Conservation (phyloP, 2,113 vertebrate genomes). For the Dasyprocta punctata region DNA sequence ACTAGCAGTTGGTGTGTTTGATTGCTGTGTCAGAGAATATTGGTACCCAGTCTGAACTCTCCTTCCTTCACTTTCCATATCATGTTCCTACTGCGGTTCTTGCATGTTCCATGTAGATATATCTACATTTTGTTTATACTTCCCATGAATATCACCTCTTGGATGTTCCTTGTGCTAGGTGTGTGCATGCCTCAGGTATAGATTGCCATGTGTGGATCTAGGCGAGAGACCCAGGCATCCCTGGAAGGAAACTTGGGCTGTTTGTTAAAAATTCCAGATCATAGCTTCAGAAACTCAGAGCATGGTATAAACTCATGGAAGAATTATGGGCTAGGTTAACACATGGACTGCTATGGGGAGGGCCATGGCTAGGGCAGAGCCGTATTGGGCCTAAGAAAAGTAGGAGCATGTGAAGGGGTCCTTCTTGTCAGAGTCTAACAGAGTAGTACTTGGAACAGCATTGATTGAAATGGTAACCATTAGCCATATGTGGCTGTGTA, state of each 20-base stretch:
- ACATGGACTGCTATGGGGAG: not conserved
- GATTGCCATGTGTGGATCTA: not conserved
- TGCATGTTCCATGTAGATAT: not conserved
- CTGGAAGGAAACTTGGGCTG: not conserved
- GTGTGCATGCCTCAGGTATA: rapidly evolving
- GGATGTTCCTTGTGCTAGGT: not conserved
- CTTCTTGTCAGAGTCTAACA: not conserved
- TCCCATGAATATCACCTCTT: not conserved
- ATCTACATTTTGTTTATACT: not conserved
- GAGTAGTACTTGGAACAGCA: not conserved
- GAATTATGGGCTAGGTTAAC: not conserved
- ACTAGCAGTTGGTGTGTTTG: not conserved
- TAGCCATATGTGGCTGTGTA: not conserved
- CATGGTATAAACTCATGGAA: not conserved
- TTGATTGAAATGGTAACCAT: not conserved
- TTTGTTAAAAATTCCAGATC: not conserved
- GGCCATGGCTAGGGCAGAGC: not conserved
- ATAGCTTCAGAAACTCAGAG: not conserved
- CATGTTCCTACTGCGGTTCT: not conserved
- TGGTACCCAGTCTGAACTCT: not conserved
- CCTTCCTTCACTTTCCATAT: not conserved
- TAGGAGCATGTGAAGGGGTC: no score
- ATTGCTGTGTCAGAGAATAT: not conserved
- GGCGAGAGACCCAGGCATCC: not conserved
- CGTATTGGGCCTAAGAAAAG: no score